These are phyloP conservation scores for Mamestra brassicae DNA, from an alignment of 2,888 invertebrate species.

Conservation along the genomic window DNA sequence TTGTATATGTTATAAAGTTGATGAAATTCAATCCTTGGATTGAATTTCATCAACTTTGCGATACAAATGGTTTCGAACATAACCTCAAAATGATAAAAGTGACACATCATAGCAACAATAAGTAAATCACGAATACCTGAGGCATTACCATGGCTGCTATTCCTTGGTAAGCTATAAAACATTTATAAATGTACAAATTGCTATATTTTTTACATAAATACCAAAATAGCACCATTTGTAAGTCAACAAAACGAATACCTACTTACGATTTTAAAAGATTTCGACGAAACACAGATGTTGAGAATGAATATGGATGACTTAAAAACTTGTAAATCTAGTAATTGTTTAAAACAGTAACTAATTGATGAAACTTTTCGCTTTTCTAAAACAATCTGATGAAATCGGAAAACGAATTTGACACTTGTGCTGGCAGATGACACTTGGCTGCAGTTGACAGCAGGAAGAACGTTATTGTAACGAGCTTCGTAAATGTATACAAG, in stretches of 20 bases:
- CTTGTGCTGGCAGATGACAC: neutral
- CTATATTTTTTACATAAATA: neutral
- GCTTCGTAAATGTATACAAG: neutral
- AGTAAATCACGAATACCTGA: conserved; percentile 76
- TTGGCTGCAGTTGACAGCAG: neutral
- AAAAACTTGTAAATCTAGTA: neutral
- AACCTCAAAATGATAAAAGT: conserved; percentile 73
- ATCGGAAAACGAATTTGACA: conserved; percentile 38
- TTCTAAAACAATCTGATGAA: conserved; percentile 42
- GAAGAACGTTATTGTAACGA: neutral
- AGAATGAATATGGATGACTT: conserved; percentile 4
- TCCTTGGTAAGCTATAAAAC: conserved; percentile 82
- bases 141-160: conserved; percentile 78
- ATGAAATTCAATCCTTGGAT: neutral
- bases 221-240: conserved; percentile 3
- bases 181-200: conserved; percentile 42
- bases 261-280: conserved; percentile 15
- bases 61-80: conserved; percentile 54
- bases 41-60: conserved; percentile 30
- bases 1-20: neutral
- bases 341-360: neutral
- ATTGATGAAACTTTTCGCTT: neutral
- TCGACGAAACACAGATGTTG: neutral
- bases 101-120: conserved; percentile 69
- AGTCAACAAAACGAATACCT: conserved; percentile 13